Base-by-base conservation (phyloP, 2,888 invertebrate genomes). In the Cephus rjabovi region DNA sequence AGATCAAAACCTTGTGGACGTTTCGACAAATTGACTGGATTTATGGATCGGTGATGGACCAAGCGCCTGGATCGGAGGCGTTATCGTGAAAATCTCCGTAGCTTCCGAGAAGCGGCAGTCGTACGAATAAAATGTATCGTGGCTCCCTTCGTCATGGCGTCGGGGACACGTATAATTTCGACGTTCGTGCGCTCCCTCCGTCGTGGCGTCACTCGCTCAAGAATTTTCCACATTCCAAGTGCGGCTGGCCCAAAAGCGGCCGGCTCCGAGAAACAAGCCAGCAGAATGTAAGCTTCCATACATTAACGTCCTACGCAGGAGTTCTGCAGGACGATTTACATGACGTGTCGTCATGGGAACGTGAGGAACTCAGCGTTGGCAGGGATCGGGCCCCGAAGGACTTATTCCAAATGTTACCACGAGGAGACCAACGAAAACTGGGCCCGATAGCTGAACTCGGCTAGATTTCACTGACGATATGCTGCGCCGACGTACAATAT, bases 21-120 rank as follows among this genome's bases (percentile, higher is more conserved):
- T 85, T 82, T 75, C 86, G 90, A 91, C 91, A 91, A 91, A 91
- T 91, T 90, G 89, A 86, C 87, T 56, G 87, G 87, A 90, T 91
- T 91, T 91, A 90, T 91, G 87, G 89, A 88, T 90, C 88, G 87
- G 31, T 34, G 71, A 31, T 31, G 33, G 71, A 33, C 33, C 37
- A 71, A 15, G 69, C 77, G 40, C 68, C 75, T 81, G 83, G 82
- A 84, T 85, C 79, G 83, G 33, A 71, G 31, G 84, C 84, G 85
- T 90, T 91, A 90, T 90, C 90, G 86, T 86, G 76, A 83, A 86
- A 89, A 90, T 90, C 90, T 90, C 82, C 83, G 88, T 86, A 88
- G 87, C 89, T 90, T 88, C 87, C 82, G 85, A 89, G 89, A 89
- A 89, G 81, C 80, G 34, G 34, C 71, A 71, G 71, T 71, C 34